Conservation (phyloP, 2,888 invertebrate species). For the Sesia bembeciformis region DNA sequence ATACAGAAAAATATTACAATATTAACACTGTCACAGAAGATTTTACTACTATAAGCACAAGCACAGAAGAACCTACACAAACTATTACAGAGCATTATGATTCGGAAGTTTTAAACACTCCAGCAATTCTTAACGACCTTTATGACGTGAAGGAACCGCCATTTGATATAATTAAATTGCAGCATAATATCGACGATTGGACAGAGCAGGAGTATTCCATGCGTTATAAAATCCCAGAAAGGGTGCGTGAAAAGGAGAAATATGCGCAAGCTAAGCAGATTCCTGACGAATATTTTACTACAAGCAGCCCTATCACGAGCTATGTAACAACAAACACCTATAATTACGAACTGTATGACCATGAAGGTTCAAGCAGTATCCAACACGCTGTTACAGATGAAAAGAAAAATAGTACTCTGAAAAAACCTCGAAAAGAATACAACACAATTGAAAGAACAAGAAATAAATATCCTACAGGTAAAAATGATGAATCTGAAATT, state of each 20-base stretch:
- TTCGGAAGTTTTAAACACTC: conserved; percentile 59
- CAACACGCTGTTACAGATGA: conserved; percentile 52
- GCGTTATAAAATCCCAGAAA: conserved; percentile 57
- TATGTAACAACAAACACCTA: conserved; percentile 40
- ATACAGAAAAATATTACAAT: conserved; percentile 28
- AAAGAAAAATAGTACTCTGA: conserved; percentile 22
- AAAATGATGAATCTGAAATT: conserved; percentile 33
- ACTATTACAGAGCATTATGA: conserved; percentile 62
- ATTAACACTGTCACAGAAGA: conserved; percentile 29
- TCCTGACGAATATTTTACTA: conserved; percentile 83
- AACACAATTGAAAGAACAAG: conserved; percentile 48
- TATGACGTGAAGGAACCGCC: conserved; percentile 70
- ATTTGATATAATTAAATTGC: conserved; percentile 82
- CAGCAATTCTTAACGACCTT: conserved; percentile 41
- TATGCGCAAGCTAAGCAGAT: conserved; percentile 84
- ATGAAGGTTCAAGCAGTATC: conserved; percentile 63
- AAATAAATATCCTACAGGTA: conserved; percentile 26
- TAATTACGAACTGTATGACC: conserved; percentile 57
- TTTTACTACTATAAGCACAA: conserved; percentile 30
- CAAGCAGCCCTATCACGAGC: conserved; percentile 58
- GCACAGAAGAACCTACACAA: conserved; percentile 32
- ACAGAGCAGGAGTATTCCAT: conserved; percentile 83
- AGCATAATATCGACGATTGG: conserved; percentile 90
- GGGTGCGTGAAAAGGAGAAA: conserved; percentile 69
- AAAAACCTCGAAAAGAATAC: conserved; percentile 38